A percentile compares a stretch with the other conserved stretches of the same genome.
Conservation (phyloP, 1,140 invertebrate genomes). For the Platorchestia sp. region DNA sequence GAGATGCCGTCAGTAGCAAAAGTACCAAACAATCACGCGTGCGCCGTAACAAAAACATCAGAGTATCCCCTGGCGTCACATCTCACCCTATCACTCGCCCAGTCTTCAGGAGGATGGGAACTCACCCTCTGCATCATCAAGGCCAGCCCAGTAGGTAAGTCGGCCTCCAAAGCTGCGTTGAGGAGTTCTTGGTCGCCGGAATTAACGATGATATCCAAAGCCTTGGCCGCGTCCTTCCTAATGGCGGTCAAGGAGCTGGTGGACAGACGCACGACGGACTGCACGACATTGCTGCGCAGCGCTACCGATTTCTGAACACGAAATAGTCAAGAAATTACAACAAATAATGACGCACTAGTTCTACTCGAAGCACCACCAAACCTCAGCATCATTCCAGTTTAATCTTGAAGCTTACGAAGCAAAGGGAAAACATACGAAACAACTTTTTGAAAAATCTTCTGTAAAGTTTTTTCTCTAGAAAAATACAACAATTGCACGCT, state of each 20-base stretch:
- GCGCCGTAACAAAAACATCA: too few relatives aligned
- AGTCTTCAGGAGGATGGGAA: background rate
- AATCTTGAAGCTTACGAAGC: too few relatives aligned
- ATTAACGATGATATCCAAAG: conserved; percentile 27
- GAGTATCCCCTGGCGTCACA: background rate
- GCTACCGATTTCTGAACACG: background rate
- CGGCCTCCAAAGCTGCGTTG: conserved; percentile 14
- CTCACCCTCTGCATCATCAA: conserved; percentile 13
- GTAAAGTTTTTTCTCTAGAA: too few relatives aligned
- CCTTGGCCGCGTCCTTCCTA: conserved; percentile 46
- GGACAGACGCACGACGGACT: conserved; percentile 18
- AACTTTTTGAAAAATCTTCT: too few relatives aligned
- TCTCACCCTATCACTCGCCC: background rate
- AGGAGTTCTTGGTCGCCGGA: conserved; percentile 35
- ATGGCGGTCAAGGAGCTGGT: conserved; percentile 33
- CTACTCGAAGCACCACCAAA: too few relatives aligned
- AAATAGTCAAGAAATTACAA: background rate
- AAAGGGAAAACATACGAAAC: too few relatives aligned
- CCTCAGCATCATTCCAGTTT: too few relatives aligned
- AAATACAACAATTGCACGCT: too few relatives aligned
- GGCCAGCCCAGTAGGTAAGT: background rate
- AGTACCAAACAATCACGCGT: too few relatives aligned
- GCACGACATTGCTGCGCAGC: conserved; percentile 33
- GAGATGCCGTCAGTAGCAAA: too few relatives aligned
- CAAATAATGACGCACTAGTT: background rate